Evolutionary conservation across 2,113 vertebrate genomes (phyloP), one percentile per base, ranked within the genome.

Genomic region (Rissa tridactyla): DNA sequence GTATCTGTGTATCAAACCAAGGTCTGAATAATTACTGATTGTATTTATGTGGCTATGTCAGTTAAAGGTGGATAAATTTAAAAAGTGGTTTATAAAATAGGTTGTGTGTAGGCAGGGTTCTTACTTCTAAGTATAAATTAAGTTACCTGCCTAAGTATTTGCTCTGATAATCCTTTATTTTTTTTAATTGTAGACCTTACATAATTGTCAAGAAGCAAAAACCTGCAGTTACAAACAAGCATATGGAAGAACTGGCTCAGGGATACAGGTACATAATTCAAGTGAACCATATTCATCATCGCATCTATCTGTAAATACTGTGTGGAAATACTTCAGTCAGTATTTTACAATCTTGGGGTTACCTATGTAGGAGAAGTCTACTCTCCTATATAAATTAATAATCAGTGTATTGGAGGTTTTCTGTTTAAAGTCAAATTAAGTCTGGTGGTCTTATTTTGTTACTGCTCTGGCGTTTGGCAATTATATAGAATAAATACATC

Each of bases 201-300:
- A 99, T 99, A 94, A 99, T 99, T 38, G 99, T 99, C 91, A 99
- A 99, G 98, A 99, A 98, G 58, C 98, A 99, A 55, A 99, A 99
- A 62, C 99, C 99, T 51, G 98, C 99, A 29, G 99, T 99, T 96
- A 99, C 99, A 71, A 99, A 99, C 95, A 99, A 99, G 89, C 99
- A 99, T 91, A 99, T 99, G 85, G 99, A 99, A 94, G 99, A 99
- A 94, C 98, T 99, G 93, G 99, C 99, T 80, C 99, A 99, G 92
- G 99, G 99, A 36, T 99, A 99, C 98, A 99, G 99, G 99, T 99
- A 97, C 88, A 6, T 34, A 52, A 4, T 14, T 80, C 22, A 17
- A 51, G 36, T 26, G 64, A 23, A 62, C 11, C 18, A 12, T 58
- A 21, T 38, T 81, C 9, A 29, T 76, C 15, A 30, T 87, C 36